These are phyloP conservation scores for Limnephilus auricula DNA, from an alignment of 2,888 invertebrate species.

Conservation along the genomic window DNA sequence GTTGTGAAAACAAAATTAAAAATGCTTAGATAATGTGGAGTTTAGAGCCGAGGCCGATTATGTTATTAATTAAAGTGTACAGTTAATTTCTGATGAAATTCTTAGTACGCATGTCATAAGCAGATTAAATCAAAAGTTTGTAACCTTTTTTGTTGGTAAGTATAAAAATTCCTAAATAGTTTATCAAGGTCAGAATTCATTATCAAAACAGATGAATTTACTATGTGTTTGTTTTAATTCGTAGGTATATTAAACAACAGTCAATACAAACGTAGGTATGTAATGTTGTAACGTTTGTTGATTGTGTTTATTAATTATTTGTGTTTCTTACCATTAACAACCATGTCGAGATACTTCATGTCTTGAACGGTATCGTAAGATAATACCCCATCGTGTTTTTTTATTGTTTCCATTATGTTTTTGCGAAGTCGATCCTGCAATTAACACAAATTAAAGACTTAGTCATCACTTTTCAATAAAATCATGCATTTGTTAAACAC, in stretches of 20 bases:
- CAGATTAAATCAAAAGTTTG: neutral
- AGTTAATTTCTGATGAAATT: neutral
- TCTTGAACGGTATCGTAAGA: slow-evolving; percentile 69
- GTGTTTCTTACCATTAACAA: slow-evolving; percentile 61
- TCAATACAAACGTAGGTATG: too few relatives aligned
- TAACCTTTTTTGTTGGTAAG: neutral
- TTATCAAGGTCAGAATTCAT: neutral
- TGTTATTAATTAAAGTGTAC: neutral
- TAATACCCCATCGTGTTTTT: slow-evolving; percentile 67
- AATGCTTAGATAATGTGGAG: neutral
- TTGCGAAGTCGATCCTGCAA: slow-evolving; percentile 45
- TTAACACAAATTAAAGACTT: too few relatives aligned
- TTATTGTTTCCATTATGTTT: slow-evolving; percentile 26
- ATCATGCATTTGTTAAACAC: too few relatives aligned
- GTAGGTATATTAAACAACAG: too few relatives aligned
- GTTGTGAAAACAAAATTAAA: too few relatives aligned
- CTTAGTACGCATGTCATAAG: neutral
- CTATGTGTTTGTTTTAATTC: too few relatives aligned
- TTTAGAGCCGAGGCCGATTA: neutral
- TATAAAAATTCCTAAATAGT: neutral
- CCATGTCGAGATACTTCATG: slow-evolving; percentile 70
- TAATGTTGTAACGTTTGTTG: neutral
- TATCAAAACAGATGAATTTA: neutral
- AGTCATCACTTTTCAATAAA: too few relatives aligned
- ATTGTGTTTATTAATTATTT: neutral